Percentiles rank a stretch among this genome's conserved stretches.
Evolutionary conservation across 2,888 invertebrate genomes (phyloP).

Genomic region (Tenodera sinensis): DNA sequence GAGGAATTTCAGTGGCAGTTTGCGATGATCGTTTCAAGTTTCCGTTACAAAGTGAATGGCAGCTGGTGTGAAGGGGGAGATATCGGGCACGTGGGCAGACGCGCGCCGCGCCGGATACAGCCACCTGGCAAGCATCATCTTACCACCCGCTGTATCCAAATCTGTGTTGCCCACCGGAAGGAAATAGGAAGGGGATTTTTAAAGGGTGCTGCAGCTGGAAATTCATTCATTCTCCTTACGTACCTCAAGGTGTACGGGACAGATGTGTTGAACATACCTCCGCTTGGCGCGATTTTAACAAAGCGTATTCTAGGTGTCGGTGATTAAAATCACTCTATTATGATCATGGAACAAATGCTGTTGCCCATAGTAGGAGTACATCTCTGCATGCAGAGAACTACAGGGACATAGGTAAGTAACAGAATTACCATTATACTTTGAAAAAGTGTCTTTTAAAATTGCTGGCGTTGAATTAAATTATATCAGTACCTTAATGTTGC

Average conservation of each 20-base stretch:
- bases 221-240: neutral
- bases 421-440: no score
- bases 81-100: neutral
- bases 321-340: no score
- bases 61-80: neutral
- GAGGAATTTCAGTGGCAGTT: neutral
- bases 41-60: neutral
- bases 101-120: neutral
- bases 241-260: neutral
- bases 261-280: neutral
- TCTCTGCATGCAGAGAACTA: no score
- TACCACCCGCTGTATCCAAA: neutral
- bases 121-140: neutral
- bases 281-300: neutral
- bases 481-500: no score
- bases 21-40: neutral
- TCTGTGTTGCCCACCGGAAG: neutral
- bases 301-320: no score
- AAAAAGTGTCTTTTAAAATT: no score
- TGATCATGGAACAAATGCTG: no score
- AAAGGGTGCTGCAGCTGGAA: neutral
- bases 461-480: no score
- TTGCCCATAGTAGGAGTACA: no score
- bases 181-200: neutral
- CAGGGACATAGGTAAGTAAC: no score